phyloP scores from a whole-genome alignment of 2,113 vertebrate genomes.

The Laticauda laticaudata region DNA sequence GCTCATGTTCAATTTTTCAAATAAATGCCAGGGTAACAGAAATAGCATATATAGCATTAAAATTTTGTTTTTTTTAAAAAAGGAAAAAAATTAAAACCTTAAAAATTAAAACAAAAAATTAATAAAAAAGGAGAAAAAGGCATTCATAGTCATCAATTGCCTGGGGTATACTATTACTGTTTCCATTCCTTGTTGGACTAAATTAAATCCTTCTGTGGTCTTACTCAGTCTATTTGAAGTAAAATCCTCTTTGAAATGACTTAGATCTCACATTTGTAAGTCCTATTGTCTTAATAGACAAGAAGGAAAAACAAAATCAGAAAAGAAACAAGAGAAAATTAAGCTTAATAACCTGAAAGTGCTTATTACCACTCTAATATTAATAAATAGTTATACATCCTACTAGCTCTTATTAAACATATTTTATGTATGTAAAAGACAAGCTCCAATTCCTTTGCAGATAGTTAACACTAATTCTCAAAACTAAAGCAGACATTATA shows the following conservation, averaged over 20 bases:
- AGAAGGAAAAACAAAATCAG: not conserved
- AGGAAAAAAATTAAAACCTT: not conserved
- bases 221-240: not conserved
- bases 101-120: not conserved
- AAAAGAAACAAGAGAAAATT: not conserved
- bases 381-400: not conserved
- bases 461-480: not conserved
- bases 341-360: not conserved
- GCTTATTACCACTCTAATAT: not conserved
- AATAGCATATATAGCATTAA: not conserved
- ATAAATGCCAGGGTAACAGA: not conserved
- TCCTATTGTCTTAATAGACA: not conserved
- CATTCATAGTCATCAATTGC: not conserved
- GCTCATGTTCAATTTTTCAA: not conserved
- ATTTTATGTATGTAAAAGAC: not conserved
- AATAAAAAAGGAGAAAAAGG: not conserved
- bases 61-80: not conserved
- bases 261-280: not conserved
- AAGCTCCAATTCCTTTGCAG: not conserved
- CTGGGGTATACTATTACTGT: not conserved
- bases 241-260: not conserved
- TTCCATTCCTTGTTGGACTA: not conserved
- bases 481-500: not conserved
- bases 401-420: not conserved
- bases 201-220: not conserved